Conservation (phyloP, 1,140 invertebrate genomes). For the Leguminivora glycinivorella region DNA sequence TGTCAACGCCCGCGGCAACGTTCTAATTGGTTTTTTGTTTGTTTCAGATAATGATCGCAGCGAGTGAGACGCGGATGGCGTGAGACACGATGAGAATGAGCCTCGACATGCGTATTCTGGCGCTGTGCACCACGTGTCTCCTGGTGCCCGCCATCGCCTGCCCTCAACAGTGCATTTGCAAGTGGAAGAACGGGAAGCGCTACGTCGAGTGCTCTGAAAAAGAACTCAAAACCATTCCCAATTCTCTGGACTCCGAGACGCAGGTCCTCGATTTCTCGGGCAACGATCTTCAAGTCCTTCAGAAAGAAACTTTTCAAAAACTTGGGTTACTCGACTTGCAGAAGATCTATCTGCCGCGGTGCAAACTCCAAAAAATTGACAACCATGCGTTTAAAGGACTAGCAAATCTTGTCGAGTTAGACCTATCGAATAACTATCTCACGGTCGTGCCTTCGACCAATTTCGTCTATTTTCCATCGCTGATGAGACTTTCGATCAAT, state of each 20-base stretch:
- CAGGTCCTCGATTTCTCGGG: slow-evolving; percentile 92
- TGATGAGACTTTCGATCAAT: slow-evolving; percentile 90
- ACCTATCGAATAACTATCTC: slow-evolving; percentile 90
- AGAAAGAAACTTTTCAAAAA: slow-evolving; percentile 86
- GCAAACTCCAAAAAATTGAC: slow-evolving; percentile 87
- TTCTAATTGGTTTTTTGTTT: slow-evolving; percentile 51
- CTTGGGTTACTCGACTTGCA: slow-evolving; percentile 92
- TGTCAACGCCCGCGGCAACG: neutral
- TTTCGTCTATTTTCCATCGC: slow-evolving; percentile 86
- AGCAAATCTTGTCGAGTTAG: slow-evolving; percentile 92
- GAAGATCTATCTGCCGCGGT: slow-evolving; percentile 89
- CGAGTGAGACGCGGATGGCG: slow-evolving; percentile 52
- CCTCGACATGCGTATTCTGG: slow-evolving; percentile 67
- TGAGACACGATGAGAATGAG: slow-evolving; percentile 70
- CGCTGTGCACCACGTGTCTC: slow-evolving; percentile 68
- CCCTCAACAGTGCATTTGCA: slow-evolving; percentile 89
- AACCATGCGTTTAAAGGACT: slow-evolving; percentile 89
- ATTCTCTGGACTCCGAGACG: slow-evolving; percentile 90
- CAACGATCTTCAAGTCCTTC: slow-evolving; percentile 88
- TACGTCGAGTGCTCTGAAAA: slow-evolving; percentile 91
- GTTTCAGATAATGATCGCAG: slow-evolving; percentile 72
- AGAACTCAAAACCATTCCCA: slow-evolving; percentile 86
- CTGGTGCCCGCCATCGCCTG: slow-evolving; percentile 80
- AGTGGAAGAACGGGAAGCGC: slow-evolving; percentile 95
- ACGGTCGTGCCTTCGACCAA: slow-evolving; percentile 87